phyloP scores from a whole-genome alignment of 2,888 invertebrate species.

The Ectemnius lituratus region DNA sequence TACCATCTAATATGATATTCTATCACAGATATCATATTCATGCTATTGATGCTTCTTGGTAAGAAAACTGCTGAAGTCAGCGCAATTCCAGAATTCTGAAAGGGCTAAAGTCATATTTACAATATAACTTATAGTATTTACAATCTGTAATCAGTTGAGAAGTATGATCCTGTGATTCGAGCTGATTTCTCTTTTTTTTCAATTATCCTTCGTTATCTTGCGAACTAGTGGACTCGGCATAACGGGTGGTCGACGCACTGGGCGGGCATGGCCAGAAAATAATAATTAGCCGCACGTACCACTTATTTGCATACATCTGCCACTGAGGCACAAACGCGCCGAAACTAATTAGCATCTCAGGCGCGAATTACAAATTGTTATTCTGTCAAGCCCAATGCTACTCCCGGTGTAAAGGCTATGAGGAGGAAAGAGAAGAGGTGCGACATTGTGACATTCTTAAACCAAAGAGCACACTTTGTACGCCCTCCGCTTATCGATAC shows the following conservation, averaged over 20 bases:
- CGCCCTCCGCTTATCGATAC: conserved; percentile 51
- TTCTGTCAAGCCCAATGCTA: conserved; percentile 14
- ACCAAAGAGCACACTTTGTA: conserved; percentile 41
- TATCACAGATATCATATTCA: too few species aligned
- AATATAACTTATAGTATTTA: too few species aligned
- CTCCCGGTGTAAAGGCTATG: conserved; percentile 17
- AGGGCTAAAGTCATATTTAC: too few species aligned
- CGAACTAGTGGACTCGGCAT: background rate
- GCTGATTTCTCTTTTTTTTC: too few species aligned
- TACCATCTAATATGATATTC: too few species aligned
- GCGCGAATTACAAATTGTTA: conserved; percentile 13
- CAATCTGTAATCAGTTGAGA: too few species aligned
- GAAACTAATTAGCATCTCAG: background rate
- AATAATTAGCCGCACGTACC: conserved; percentile 10
- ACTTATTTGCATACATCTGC: conserved; percentile 8
- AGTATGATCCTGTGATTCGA: too few species aligned
- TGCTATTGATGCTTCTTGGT: too few species aligned
- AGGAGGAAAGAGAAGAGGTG: conserved; percentile 39
- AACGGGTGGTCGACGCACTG: background rate
- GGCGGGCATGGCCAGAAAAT: background rate
- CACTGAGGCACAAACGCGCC: background rate
- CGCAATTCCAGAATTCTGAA: too few species aligned
- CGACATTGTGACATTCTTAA: conserved; percentile 50
- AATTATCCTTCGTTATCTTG: too few species aligned
- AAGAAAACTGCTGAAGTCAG: too few species aligned